A percentile compares a stretch with the other conserved stretches of the same genome.
These are phyloP conservation scores for Silvanus unidentatus DNA, from an alignment of 2,888 invertebrate genomes.

Conservation along the genomic window DNA sequence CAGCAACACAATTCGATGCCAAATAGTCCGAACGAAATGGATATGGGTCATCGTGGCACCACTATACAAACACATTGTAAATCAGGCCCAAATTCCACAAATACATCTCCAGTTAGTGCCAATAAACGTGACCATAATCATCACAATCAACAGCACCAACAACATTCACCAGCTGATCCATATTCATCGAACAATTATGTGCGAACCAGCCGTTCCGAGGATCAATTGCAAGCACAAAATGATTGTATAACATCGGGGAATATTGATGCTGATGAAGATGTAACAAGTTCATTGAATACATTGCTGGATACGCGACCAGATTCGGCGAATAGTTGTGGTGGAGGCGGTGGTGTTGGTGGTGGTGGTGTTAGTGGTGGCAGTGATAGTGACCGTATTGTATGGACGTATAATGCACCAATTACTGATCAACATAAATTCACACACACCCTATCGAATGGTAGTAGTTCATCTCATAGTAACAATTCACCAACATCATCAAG, in stretches of 20 bases:
- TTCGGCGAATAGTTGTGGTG: constrained; percentile 17
- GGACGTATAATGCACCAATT: constrained; percentile 89
- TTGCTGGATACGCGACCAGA: constrained; percentile 63
- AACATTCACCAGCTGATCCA: constrained; percentile 27
- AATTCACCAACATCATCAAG: constrained; percentile 78
- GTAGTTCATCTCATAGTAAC: constrained; percentile 55
- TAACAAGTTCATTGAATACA: constrained; percentile 89
- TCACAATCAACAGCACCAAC: constrained; percentile 12
- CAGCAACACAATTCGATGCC: constrained; percentile 58
- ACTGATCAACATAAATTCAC: constrained; percentile 48
- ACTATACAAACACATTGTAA: constrained; percentile 28
- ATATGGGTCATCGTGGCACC: constrained; percentile 50
- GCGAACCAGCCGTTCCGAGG: constrained; percentile 78
- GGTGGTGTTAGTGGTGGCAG: constrained; percentile 39
- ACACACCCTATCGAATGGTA: constrained; percentile 56
- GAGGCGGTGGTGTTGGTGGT: constrained; percentile 27
- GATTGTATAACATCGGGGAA: constrained; percentile 47
- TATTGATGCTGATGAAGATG: constrained; percentile 36
- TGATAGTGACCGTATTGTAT: constrained; percentile 69
- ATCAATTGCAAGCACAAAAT: constrained; percentile 80
- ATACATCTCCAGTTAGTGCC: constrained; percentile 51
- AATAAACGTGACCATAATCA: constrained; percentile 47
- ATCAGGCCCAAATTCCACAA: constrained; percentile 49
- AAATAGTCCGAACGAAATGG: constrained; percentile 62
- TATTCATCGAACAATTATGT: constrained; percentile 52